These are phyloP conservation scores for Incurvaria masculella DNA, from an alignment of 2,888 invertebrate genomes.

Conservation along the genomic window DNA sequence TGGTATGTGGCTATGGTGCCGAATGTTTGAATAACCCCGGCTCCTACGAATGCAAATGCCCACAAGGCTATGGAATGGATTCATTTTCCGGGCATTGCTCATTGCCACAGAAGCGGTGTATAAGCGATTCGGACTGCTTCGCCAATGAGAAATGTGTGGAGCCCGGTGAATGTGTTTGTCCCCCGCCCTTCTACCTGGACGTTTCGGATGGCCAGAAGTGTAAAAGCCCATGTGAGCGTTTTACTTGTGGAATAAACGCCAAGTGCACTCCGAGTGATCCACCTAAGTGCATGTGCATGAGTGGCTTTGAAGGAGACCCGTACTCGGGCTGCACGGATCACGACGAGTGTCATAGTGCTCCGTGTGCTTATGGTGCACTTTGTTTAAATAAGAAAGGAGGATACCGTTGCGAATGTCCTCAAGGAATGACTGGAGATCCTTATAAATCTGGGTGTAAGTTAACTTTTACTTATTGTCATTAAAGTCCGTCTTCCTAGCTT, in stretches of 20 bases:
- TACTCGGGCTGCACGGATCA: slow-evolving; percentile 80
- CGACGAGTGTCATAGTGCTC: slow-evolving; percentile 80
- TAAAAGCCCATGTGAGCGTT: slow-evolving; percentile 90
- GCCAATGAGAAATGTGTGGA: slow-evolving; percentile 88
- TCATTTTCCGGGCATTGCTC: slow-evolving; percentile 79
- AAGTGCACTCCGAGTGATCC: slow-evolving; percentile 88
- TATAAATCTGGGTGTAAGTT: slow-evolving; percentile 77
- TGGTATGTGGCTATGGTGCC: slow-evolving; percentile 83
- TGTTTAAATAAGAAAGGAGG: slow-evolving; percentile 86
- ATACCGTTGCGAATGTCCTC: slow-evolving; percentile 81
- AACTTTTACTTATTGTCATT: not conserved
- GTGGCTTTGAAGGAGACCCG: slow-evolving; percentile 85
- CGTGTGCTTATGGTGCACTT: slow-evolving; percentile 85
- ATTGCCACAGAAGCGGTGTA: slow-evolving; percentile 77
- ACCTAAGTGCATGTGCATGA: slow-evolving; percentile 83
- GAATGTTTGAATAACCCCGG: slow-evolving; percentile 80
- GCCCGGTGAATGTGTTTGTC: slow-evolving; percentile 88
- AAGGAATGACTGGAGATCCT: slow-evolving; percentile 79
- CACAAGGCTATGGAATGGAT: slow-evolving; percentile 78
- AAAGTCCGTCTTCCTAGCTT: not conserved
- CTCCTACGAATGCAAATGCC: slow-evolving; percentile 77
- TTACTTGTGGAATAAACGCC: slow-evolving; percentile 86
- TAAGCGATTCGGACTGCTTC: slow-evolving; percentile 78
- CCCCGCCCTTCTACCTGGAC: slow-evolving; percentile 87
- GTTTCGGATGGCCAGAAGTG: slow-evolving; percentile 79